Conservation (phyloP, 2,888 invertebrate genomes). For the Dynastes grantii region DNA sequence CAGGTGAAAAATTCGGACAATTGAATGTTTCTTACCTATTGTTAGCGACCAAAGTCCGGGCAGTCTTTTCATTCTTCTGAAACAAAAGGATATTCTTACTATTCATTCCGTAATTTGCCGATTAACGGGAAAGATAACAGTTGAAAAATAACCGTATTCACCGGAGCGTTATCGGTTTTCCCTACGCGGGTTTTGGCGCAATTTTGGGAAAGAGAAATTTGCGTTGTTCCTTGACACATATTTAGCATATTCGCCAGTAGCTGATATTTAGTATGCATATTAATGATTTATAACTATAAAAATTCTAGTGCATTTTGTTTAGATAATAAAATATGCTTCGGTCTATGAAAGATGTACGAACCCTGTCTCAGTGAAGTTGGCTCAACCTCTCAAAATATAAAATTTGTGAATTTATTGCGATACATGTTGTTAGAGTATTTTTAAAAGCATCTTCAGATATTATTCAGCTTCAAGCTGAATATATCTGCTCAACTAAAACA, state of each 20-base stretch:
- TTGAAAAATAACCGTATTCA: slow-evolving; percentile 14
- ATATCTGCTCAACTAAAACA: too few species aligned
- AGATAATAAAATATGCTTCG: too few species aligned
- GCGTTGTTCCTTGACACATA: slow-evolving; percentile 30
- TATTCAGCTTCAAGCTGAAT: too few species aligned
- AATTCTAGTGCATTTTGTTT: too few species aligned
- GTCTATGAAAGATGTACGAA: too few species aligned
- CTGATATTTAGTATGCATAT: background rate
- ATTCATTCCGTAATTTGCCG: slow-evolving; percentile 45
- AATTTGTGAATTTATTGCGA: too few species aligned
- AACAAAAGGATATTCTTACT: slow-evolving; percentile 60
- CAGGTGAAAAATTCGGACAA: slow-evolving; percentile 13
- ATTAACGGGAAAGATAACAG: slow-evolving; percentile 25
- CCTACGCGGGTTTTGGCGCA: too few species aligned
- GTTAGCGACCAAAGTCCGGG: slow-evolving; percentile 73
- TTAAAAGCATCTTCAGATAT: too few species aligned
- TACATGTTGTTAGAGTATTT: too few species aligned
- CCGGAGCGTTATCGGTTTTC: slow-evolving; percentile 31
- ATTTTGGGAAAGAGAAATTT: slow-evolving; percentile 39
- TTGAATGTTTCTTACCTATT: slow-evolving; percentile 69
- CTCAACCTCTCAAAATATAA: too few species aligned
- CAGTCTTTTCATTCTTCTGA: slow-evolving; percentile 72
- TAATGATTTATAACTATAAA: background rate
- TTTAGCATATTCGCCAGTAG: background rate
- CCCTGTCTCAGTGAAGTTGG: too few species aligned